A percentile compares a stretch with the other conserved stretches of the same genome.
These are phyloP conservation scores for Cephus pygmeus DNA, from an alignment of 2,888 invertebrate species.

Conservation along the genomic window DNA sequence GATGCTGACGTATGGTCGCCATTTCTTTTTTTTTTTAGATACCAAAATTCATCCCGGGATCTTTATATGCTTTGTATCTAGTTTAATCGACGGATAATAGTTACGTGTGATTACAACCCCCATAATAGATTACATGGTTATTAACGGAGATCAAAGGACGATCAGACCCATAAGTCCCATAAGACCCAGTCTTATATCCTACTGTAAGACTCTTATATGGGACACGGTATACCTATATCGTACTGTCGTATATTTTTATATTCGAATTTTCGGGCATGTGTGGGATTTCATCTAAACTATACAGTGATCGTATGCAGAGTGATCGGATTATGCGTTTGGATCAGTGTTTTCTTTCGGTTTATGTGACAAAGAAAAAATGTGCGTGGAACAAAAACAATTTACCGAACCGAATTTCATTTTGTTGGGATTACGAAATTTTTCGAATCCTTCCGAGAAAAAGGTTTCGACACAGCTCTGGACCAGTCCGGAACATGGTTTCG, in stretches of 20 bases:
- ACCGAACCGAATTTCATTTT: neutral
- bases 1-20: neutral
- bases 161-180: neutral
- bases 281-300: neutral
- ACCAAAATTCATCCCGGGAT: neutral
- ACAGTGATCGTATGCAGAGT: neutral
- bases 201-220: neutral
- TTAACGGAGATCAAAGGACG: slow-evolving; percentile 1
- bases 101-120: neutral
- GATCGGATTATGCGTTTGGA: neutral
- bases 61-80: neutral
- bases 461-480: neutral
- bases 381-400: neutral
- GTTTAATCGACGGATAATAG: neutral
- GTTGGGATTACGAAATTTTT: neutral
- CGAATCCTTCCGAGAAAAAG: neutral
- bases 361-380: neutral
- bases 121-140: neutral
- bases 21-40: neutral
- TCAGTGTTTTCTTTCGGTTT: neutral
- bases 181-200: neutral
- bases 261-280: neutral
- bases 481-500: neutral
- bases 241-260: slow-evolving; percentile 36
- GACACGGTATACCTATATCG: neutral